Base-by-base conservation (phyloP, 1,140 invertebrate genomes). In the Drosophila insularis region DNA sequence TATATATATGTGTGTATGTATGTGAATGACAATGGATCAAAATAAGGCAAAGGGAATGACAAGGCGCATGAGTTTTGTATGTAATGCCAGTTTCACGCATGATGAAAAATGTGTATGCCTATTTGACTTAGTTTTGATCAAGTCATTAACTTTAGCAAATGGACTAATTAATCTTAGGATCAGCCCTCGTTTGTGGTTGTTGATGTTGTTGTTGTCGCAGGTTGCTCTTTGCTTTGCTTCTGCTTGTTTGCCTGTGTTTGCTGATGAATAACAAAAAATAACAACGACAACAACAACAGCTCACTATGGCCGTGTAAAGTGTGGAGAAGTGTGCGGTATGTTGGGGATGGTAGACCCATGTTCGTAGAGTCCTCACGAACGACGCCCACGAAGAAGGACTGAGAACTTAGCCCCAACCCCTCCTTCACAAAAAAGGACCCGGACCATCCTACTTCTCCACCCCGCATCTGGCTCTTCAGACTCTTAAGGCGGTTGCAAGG, bases 201-300 rank as follows among this genome's bases (percentile, higher is more conserved):
- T 64, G 63, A 65, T 77, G 40, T 77, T 73, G 53, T 53, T 69
- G 81, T 81, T 85, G 79, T 81, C 67, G 80, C 84, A 87, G 79
- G 79, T 87, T 87, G 84, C 82, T 87, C 82, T 87, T 86, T 86
- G 68, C 81, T 60, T 84, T 74, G 69, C 73, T 72, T 68, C 63
- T 78, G 70, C 81, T 76, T 75, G 74, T 78, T 69, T 78, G 78
- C 79, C 64, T 72, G 61, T 85, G 78, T 86, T 81, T 78, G 78
- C 74, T 71, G 72, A 78, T 81, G 67, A 63, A 70, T 64, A 68
- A 65, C 62, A 65, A 37, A 37, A 37, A 37, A 37, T 37, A 13
- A 31, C 40, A 71, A 53, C 68, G 70, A 46, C n/a, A 35, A 64
- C 40, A 43, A 43, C 21, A 63, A 60, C 55, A 53, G 13, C 31